phyloP scores from a whole-genome alignment of 2,113 vertebrate genomes.

The Grus americana region DNA sequence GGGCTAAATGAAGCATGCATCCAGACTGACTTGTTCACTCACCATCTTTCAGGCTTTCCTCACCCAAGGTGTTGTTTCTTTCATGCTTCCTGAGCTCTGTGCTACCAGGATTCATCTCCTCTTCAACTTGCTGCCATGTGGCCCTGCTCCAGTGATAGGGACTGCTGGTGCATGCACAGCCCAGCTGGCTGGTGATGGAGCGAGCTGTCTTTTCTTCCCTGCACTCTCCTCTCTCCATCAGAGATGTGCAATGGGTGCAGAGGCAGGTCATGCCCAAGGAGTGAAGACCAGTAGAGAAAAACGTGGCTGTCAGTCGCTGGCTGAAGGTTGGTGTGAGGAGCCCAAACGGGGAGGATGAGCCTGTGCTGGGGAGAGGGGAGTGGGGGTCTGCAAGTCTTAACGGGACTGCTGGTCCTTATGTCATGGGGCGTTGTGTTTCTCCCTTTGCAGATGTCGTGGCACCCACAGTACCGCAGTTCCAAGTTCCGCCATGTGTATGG shows the following conservation, averaged over 20 bases:
- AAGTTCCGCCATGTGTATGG: constrained; percentile 91
- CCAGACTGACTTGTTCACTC: not conserved
- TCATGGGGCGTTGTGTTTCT: rapidly evolving
- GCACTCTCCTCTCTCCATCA: not conserved
- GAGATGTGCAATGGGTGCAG: not conserved
- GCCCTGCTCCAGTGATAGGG: rapidly evolving
- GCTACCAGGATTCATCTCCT: not conserved
- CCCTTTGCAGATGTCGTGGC: constrained; percentile 88
- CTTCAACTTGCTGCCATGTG: not conserved
- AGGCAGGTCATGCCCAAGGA: not conserved
- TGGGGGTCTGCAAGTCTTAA: not conserved
- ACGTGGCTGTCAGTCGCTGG: rapidly evolving
- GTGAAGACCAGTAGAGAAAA: not conserved
- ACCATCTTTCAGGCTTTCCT: not conserved
- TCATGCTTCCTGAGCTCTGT: not conserved
- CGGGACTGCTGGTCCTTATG: rapidly evolving
- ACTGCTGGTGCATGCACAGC: not conserved
- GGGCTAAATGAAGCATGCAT: not conserved
- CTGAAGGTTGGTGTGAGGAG: not conserved
- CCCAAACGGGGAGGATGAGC: not conserved
- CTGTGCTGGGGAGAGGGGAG: not conserved
- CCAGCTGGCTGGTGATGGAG: not conserved
- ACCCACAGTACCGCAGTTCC: constrained; percentile 83
- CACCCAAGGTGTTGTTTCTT: not conserved
- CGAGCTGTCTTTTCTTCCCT: not conserved